Evolutionary conservation across 2,113 vertebrate genomes (phyloP), one percentile per base, ranked within the genome.

Genomic region (Corythoichthys intestinalis): DNA sequence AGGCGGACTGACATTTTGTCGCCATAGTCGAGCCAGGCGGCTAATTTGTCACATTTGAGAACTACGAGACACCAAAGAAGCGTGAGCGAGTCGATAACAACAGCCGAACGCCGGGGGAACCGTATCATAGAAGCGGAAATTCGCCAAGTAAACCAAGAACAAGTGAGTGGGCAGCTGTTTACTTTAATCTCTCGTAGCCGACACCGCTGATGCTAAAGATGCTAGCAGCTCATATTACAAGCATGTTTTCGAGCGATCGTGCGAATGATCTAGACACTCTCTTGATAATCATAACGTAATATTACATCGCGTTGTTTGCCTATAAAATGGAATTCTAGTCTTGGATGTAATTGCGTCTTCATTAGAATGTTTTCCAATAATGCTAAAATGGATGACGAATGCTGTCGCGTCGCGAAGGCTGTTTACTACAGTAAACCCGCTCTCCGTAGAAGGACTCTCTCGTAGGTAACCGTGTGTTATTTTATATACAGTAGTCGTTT

Each of bases 1-100:
- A 92, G 91, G 91, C 91, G 91, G 89, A 89, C 86, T 89, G 87
- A 90, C 89, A 87, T 91, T 87, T 87, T 88, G 86, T 88, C 87
- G 85, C 88, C 85, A 78, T 81, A 80, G 65, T 84, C 83, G 81
- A 82, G 67, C 57, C 71, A 84, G 20, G 79, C 84, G 85, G 84
- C 80, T 86, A 86, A 85, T 74, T 53, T 4, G 14, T 63, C 3
- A 46, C 38, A 64, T 81, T 66, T 63, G 38, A 14, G 1, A 34
- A 59, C 59, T 60, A 48, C 66, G 14, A 11, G 60, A 58, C 2
- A 13, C 44, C 67, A 1, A 17, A 35, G 13, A 28, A 39, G 28
- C 52, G 4, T 14, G 10, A 10, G 20, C 13, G 6, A 37, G 35
- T 48, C 35, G 5, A 17, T 2, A 57, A 9, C 49, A 48, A 34